A percentile compares a stretch with the other conserved stretches of the same genome.
These are phyloP conservation scores for Cordilura impudica DNA, from an alignment of 2,888 invertebrate genomes.

Conservation along the genomic window DNA sequence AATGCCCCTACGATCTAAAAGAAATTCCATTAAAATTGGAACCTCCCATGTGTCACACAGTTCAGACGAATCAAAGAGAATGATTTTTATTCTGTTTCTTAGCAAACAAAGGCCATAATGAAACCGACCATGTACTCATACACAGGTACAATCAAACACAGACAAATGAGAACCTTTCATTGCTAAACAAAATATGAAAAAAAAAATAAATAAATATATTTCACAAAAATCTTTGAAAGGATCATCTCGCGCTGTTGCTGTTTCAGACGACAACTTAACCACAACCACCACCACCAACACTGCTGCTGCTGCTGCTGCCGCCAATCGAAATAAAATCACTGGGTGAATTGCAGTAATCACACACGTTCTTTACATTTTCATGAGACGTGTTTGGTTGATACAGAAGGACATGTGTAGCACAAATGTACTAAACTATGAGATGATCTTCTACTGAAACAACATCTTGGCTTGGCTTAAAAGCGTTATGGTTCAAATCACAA, in stretches of 20 bases:
- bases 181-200: constrained; percentile 27
- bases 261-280: constrained; percentile 61
- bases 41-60: constrained; percentile 68
- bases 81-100: constrained; percentile 31
- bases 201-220: constrained; percentile 32
- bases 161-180: constrained; percentile 42
- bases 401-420: constrained; percentile 61
- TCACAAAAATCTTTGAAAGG: constrained; percentile 55
- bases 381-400: constrained; percentile 60
- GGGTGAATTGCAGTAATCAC: constrained; percentile 60
- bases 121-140: constrained; percentile 23
- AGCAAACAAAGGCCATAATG: constrained; percentile 28
- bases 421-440: constrained; percentile 54
- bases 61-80: constrained; percentile 63
- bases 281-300: constrained; percentile 40
- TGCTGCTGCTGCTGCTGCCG: constrained; percentile 36
- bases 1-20: constrained; percentile 62
- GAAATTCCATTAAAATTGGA: constrained; percentile 69
- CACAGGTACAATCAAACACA: constrained; percentile 9
- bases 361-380: constrained; percentile 51
- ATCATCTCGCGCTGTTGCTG: constrained; percentile 42
- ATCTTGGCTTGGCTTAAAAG: constrained; percentile 43
- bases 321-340: constrained; percentile 63
- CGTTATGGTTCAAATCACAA: constrained; percentile 47
- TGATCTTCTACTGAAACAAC: constrained; percentile 55